Evolutionary conservation across 2,888 invertebrate genomes (phyloP).

Genomic region (Chouioia cunea): DNA sequence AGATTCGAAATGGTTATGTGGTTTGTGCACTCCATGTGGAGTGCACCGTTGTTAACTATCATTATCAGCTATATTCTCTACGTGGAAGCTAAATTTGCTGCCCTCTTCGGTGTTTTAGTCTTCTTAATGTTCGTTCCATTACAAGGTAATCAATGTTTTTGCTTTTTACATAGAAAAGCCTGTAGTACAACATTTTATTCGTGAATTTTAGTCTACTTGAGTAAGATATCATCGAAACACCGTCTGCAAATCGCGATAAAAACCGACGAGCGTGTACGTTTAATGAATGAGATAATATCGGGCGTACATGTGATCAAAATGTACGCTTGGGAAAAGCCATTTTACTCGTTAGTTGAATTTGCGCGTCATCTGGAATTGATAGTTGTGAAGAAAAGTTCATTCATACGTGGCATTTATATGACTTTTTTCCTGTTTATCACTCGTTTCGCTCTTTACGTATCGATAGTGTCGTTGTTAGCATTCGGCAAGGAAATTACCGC

Average conservation of each 20-base stretch:
- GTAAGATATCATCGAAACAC: constrained; percentile 65
- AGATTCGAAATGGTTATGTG: constrained; percentile 91
- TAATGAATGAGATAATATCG: constrained; percentile 85
- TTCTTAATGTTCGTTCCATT: constrained; percentile 88
- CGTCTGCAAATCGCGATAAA: constrained; percentile 72
- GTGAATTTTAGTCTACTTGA: constrained; percentile 59
- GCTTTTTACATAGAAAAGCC: neutral
- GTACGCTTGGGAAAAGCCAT: constrained; percentile 84
- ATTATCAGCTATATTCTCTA: constrained; percentile 85
- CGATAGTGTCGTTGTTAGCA: constrained; percentile 79
- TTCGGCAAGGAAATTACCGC: constrained; percentile 78
- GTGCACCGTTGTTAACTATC: constrained; percentile 80
- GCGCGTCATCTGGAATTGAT: constrained; percentile 71
- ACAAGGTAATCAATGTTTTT: constrained; percentile 77
- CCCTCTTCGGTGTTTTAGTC: constrained; percentile 85
- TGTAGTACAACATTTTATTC: neutral
- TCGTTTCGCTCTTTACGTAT: constrained; percentile 82
- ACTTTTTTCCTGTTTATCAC: constrained; percentile 86
- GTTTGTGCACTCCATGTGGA: constrained; percentile 93
- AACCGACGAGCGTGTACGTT: constrained; percentile 80
- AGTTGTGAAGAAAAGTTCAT: constrained; percentile 74
- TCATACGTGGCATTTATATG: constrained; percentile 77
- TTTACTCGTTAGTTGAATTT: constrained; percentile 74
- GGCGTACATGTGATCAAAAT: constrained; percentile 84
- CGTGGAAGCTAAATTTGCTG: constrained; percentile 80